A percentile compares a stretch with the other conserved stretches of the same genome.
Evolutionary conservation across 2,888 invertebrate genomes (phyloP).

Genomic region (Fissipunctia ypsillon): DNA sequence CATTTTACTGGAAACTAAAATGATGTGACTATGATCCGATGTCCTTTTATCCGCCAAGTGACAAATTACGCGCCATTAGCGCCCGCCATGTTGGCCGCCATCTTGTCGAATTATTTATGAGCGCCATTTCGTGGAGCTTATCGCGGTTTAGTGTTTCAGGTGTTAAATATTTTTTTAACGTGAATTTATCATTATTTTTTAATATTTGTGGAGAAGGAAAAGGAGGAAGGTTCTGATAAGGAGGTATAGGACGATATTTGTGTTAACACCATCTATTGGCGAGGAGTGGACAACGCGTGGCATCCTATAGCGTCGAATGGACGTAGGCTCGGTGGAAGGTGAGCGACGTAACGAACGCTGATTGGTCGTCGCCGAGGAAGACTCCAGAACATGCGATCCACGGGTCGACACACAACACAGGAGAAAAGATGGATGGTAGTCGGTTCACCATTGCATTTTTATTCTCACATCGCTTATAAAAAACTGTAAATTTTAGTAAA

Average conservation of each 20-base stretch:
- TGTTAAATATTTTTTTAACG: constrained; percentile 38
- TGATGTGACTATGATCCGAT: constrained; percentile 32
- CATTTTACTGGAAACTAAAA: constrained; percentile 26
- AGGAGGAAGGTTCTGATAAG: background rate
- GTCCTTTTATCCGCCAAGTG: constrained; percentile 51
- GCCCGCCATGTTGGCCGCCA: constrained; percentile 62
- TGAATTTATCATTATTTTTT: constrained; percentile 9
- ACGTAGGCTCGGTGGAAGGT: too few species aligned
- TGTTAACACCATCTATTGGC: too few species aligned
- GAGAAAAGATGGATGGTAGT: too few species aligned
- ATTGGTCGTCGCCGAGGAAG: too few species aligned
- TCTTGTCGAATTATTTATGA: constrained; percentile 67
- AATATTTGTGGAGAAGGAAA: background rate
- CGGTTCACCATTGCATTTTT: too few species aligned
- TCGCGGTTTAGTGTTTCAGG: constrained; percentile 54
- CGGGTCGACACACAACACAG: too few species aligned
- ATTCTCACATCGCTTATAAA: too few species aligned
- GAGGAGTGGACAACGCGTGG: too few species aligned
- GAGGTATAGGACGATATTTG: background rate
- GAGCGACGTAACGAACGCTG: too few species aligned
- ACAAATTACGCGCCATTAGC: constrained; percentile 66
- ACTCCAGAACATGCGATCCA: too few species aligned
- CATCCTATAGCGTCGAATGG: too few species aligned
- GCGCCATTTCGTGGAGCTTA: constrained; percentile 65
- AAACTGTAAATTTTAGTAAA: too few species aligned